Evolutionary conservation across 2,797 vertebrate species (phyloP), one percentile per base, ranked within the genome.

Genomic region (Apogon talboti): DNA sequence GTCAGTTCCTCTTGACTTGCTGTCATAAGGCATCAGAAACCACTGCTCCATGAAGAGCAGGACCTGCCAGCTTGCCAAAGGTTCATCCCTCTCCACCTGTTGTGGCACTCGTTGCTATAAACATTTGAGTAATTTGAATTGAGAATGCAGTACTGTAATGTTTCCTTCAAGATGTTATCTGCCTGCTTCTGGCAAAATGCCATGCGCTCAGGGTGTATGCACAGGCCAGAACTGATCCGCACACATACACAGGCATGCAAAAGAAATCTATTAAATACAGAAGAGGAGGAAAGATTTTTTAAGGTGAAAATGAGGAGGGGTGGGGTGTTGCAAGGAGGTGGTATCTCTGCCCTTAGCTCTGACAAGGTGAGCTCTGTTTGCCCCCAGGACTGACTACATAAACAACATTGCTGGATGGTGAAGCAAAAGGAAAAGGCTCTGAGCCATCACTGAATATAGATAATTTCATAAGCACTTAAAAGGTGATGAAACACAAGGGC

Each of bases 71-170:
- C 52, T 66, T 85, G 83, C 87, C 89, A 89, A 83, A 72, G 82
- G 82, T 71, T 89, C 93, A 84, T 88, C 56, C 45, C 72, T 86
- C 91, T 57, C 66, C 77, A 91, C 90, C 93, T 99, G 96, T 98
- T 99, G 92, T 96, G 95, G 93, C 84, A 74, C 89, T 89, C 74
- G 97, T 99, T 99, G 97, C 98, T 98, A 98, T 96, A 96, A 99
- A 99, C 98, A 98, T 66, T 18, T 79, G 55, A 91, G 70, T 56
- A 19, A 95, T 96, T 95, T 95, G 92, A 96, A 95, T 95, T 76
- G 94, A 94, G 90, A 91, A 94, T 95, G 95, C 92, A 93, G 94
- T 94, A 93, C 91, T 92, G 93, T 95, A 94, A 95, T 96, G 93
- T 95, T 96, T 97, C 94, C 94, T 94, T 93, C 85, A 84, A 95